Conservation (phyloP, 1,140 invertebrate species). For the Potamilus streckersoni region DNA sequence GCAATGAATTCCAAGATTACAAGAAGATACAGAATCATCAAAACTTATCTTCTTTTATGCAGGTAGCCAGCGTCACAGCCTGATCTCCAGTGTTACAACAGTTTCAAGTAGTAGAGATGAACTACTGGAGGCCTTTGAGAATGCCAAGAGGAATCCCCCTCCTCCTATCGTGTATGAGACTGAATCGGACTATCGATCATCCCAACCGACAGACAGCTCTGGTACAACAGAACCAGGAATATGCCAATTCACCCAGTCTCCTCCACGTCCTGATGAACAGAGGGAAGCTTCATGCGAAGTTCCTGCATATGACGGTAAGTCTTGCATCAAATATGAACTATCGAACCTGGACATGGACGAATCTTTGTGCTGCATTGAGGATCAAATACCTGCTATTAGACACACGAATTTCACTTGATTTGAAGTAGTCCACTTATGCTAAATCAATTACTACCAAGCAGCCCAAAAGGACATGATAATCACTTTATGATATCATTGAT, state of each 20-base stretch:
- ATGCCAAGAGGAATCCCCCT: constrained; percentile 59
- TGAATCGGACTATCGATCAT: constrained; percentile 47
- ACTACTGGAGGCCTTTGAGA: constrained; percentile 66
- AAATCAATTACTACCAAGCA: not conserved
- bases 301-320: constrained; percentile 54
- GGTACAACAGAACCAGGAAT: constrained; percentile 67
- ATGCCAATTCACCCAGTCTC: constrained; percentile 67
- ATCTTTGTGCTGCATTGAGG: not conserved
- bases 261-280: constrained; percentile 67
- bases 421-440: too few species aligned
- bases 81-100: constrained; percentile 63
- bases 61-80: constrained; percentile 61
- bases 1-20: not conserved
- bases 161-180: constrained; percentile 58
- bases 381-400: not conserved
- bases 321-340: not conserved
- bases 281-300: constrained; percentile 67
- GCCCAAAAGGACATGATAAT: not conserved
- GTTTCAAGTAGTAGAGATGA: constrained; percentile 68
- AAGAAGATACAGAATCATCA: not conserved
- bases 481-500: not conserved
- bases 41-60: not conserved
- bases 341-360: not conserved
- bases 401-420: not conserved
- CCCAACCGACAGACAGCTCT: constrained; percentile 62